These are phyloP conservation scores for Hemicrepidius hirtus DNA, from an alignment of 2,888 invertebrate species.

Conservation along the genomic window DNA sequence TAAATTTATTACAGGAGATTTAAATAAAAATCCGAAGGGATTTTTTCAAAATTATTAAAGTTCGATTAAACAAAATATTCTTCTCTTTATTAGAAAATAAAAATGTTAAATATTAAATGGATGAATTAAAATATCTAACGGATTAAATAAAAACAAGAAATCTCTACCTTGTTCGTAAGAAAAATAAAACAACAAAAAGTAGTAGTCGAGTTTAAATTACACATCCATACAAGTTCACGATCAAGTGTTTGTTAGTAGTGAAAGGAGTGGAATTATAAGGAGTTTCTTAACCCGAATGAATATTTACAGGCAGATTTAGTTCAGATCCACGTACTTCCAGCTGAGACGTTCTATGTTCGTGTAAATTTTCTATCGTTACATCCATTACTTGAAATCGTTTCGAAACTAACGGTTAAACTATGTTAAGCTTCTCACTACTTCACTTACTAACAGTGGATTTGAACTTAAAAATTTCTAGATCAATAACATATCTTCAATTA, in stretches of 20 bases:
- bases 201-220: conserved; percentile 35
- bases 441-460: background rate
- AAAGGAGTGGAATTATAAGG: conserved; percentile 40
- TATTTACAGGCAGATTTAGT: conserved; percentile 42
- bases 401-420: conserved; percentile 12
- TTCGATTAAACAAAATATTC: too few relatives aligned
- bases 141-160: conserved; percentile 15
- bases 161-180: conserved; percentile 13
- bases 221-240: conserved; percentile 33
- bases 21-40: too few relatives aligned
- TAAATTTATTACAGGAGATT: too few relatives aligned
- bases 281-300: conserved; percentile 44
- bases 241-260: conserved; percentile 38
- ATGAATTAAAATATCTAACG: conserved; percentile 21
- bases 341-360: conserved; percentile 14
- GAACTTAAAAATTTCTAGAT: too few relatives aligned
- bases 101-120: too few relatives aligned
- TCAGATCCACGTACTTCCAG: conserved; percentile 18
- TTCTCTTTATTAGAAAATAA: too few relatives aligned
- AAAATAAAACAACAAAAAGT: conserved; percentile 34
- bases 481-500: too few relatives aligned
- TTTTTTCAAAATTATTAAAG: too few relatives aligned
- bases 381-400: conserved; percentile 20
- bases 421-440: background rate
- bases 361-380: conserved; percentile 17